Evolutionary conservation across 2,888 invertebrate species (phyloP).

Genomic region (Latheticus oryzae): DNA sequence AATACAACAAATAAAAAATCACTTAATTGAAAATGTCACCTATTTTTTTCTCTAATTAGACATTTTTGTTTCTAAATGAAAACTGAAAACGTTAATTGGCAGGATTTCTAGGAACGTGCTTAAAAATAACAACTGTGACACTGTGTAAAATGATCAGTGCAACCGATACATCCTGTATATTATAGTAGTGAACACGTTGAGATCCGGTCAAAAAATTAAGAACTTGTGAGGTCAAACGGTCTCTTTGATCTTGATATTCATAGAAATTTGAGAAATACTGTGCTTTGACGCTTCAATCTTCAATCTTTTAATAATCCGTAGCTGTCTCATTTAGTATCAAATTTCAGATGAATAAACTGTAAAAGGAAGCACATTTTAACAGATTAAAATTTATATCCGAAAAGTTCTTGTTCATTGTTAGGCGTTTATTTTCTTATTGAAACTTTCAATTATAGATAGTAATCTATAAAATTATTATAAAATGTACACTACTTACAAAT

Average conservation of each 20-base stretch:
- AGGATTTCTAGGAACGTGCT: slow-evolving; percentile 41
- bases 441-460: too few species aligned
- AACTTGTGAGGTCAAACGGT: slow-evolving; percentile 47
- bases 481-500: too few species aligned
- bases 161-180: slow-evolving; percentile 38
- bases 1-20: too few species aligned
- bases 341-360: slow-evolving; percentile 12
- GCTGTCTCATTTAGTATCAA: slow-evolving; percentile 38
- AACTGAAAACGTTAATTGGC: slow-evolving; percentile 42
- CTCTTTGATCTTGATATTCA: slow-evolving; percentile 50
- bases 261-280: slow-evolving; percentile 50
- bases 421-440: neutral
- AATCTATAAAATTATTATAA: too few species aligned
- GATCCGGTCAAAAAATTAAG: slow-evolving; percentile 13
- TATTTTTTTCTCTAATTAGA: too few species aligned
- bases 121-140: slow-evolving; percentile 17
- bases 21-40: too few species aligned
- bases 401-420: neutral
- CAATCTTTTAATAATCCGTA: slow-evolving; percentile 36
- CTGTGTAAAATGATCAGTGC: slow-evolving; percentile 28
- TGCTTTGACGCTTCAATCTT: slow-evolving; percentile 45
- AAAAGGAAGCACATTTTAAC: neutral
- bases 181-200: slow-evolving; percentile 10
- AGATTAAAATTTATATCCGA: slow-evolving; percentile 1
- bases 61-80: too few species aligned